Evolutionary conservation across 2,113 vertebrate genomes (phyloP).

Genomic region (Crotalus tigris): DNA sequence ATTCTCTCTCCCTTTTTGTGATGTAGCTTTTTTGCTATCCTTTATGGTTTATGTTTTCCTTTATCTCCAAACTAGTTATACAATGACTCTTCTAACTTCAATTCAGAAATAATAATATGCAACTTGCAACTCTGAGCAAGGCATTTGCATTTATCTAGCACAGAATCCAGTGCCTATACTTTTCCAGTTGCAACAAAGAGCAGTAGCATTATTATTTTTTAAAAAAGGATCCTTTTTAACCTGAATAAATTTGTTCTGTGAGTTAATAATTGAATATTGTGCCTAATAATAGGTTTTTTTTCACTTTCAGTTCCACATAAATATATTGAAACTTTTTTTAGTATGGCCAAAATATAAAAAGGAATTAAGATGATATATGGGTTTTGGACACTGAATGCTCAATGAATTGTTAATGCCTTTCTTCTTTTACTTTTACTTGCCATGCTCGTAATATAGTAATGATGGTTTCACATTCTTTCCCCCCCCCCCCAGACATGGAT

Average conservation of each 20-base stretch:
- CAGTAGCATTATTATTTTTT: neutral
- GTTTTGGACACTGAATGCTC: neutral
- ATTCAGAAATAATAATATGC: neutral
- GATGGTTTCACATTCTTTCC: neutral
- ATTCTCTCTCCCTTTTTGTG: neutral
- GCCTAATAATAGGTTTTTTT: conserved; percentile 8
- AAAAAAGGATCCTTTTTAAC: neutral
- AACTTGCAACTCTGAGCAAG: neutral
- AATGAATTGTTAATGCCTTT: neutral
- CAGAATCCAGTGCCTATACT: neutral
- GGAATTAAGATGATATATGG: neutral
- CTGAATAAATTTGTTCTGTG: neutral
- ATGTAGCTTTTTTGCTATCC: neutral
- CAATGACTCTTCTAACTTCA: neutral
- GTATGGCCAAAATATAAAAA: neutral
- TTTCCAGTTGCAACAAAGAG: neutral
- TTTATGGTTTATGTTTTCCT: neutral
- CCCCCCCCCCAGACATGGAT: neutral
- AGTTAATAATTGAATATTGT: neutral
- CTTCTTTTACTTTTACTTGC: neutral
- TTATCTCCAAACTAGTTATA: neutral
- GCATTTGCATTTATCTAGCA: neutral
- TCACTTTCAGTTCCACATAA: neutral
- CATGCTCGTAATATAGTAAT: neutral
- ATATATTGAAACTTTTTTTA: neutral